Conservation (phyloP, 2,113 vertebrate species). For the Illadopsis cleaveri region DNA sequence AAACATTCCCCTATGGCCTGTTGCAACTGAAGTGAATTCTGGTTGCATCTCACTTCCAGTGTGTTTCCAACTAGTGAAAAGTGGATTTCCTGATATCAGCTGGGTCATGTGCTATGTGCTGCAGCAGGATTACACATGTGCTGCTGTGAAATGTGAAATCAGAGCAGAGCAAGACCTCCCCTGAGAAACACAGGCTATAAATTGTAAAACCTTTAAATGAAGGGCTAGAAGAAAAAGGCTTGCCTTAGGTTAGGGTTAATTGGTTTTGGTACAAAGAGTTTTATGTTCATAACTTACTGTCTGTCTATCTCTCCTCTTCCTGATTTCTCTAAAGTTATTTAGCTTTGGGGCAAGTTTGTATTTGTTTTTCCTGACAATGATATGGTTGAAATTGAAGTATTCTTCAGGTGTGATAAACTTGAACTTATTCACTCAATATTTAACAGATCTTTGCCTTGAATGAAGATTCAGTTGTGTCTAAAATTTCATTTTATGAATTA, state of each 20-base stretch:
- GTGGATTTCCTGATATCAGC: constrained; percentile 21
- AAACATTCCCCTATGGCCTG: too few species aligned
- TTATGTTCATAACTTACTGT: constrained; percentile 78
- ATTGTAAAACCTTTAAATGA: constrained; percentile 75
- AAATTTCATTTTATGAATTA: background rate
- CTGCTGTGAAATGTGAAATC: constrained; percentile 62
- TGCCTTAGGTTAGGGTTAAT: constrained; percentile 75
- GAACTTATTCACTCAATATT: constrained; percentile 42
- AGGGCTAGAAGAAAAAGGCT: constrained; percentile 55
- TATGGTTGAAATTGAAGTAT: constrained; percentile 44
- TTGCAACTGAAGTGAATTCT: background rate
- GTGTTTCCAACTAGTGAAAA: background rate
- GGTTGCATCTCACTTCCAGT: background rate
- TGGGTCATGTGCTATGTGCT: constrained; percentile 8
- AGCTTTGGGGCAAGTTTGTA: constrained; percentile 58
- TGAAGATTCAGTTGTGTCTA: background rate
- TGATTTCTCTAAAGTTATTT: constrained; percentile 69
- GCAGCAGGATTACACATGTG: constrained; percentile 57
- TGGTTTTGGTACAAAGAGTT: constrained; percentile 76
- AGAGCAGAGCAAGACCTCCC: constrained; percentile 74
- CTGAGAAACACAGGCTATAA: constrained; percentile 72
- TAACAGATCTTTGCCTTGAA: constrained; percentile 11
- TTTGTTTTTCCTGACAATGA: constrained; percentile 62
- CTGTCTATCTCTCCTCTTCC: constrained; percentile 73
- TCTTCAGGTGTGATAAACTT: constrained; percentile 53